Percentiles rank a stretch among this genome's conserved stretches.
phyloP scores from a whole-genome alignment of 2,888 invertebrate genomes.

The Drosophila recens region DNA sequence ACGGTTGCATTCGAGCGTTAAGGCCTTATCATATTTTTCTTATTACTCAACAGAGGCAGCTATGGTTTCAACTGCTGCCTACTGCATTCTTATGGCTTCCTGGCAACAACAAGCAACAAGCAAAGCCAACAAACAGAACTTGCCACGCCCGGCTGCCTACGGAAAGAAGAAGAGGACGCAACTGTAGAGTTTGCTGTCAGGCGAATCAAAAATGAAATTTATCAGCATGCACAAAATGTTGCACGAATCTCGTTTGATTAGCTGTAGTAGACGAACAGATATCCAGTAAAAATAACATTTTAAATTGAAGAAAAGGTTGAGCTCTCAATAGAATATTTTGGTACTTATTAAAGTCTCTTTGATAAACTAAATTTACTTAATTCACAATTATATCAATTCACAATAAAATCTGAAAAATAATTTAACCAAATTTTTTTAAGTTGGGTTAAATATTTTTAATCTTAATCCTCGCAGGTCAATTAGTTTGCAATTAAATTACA shows the following conservation, averaged over 20 bases:
- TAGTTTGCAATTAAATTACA: no score
- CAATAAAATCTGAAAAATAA: no score
- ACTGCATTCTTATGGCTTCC: constrained; percentile 52
- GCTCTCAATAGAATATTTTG: background rate
- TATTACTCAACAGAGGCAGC: constrained; percentile 35
- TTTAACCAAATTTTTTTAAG: no score
- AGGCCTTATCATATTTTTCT: constrained; percentile 62
- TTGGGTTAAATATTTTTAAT: no score
- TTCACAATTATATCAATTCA: no score
- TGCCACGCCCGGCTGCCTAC: constrained; percentile 51
- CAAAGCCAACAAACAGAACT: constrained; percentile 27
- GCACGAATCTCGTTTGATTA: constrained; percentile 8
- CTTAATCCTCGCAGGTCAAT: no score
- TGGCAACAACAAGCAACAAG: constrained; percentile 8
- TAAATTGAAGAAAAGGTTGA: background rate
- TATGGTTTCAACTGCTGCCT: constrained; percentile 52
- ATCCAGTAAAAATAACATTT: background rate
- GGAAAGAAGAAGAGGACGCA: constrained; percentile 20
- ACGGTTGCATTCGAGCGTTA: constrained; percentile 43
- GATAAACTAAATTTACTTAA: background rate
- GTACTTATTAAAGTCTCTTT: background rate
- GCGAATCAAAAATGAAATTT: constrained; percentile 71
- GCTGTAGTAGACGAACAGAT: background rate
- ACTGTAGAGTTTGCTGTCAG: constrained; percentile 34
- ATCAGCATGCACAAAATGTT: constrained; percentile 50